Evolutionary conservation across 2,797 vertebrate species (phyloP).

Genomic region (Fringilla coelebs): DNA sequence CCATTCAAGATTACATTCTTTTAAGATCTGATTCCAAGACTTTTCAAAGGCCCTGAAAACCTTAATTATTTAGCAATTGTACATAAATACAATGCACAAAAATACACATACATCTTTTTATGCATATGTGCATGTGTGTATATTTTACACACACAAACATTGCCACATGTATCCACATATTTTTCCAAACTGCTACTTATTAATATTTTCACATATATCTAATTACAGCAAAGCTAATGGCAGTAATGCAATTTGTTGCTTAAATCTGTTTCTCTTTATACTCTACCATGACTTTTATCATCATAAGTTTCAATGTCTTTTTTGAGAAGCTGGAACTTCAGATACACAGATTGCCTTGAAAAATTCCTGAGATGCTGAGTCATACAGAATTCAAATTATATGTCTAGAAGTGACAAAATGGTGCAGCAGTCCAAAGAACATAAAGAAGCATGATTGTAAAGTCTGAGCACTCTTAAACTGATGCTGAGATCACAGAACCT

Average conservation of each 20-base stretch:
- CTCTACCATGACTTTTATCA: not conserved
- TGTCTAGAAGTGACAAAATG: not conserved
- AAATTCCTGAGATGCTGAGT: not conserved
- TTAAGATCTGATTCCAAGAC: not conserved
- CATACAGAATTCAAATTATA: not conserved
- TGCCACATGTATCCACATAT: fast-evolving
- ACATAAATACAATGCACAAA: not conserved
- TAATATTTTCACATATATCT: not conserved
- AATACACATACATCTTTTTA: not conserved
- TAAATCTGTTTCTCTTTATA: not conserved
- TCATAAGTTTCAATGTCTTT: not conserved
- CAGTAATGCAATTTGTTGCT: not conserved
- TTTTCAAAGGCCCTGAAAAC: not conserved
- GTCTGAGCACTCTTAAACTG: not conserved
- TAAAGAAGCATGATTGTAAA: not conserved
- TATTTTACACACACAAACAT: not conserved
- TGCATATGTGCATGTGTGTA: no score
- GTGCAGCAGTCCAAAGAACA: not conserved
- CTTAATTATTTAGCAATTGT: not conserved
- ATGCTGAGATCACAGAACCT: not conserved
- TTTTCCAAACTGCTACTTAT: not conserved
- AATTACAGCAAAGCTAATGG: not conserved
- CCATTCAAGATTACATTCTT: not conserved
- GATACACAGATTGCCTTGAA: not conserved
- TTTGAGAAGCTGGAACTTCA: not conserved